These are phyloP conservation scores for Zophobas atratus DNA, from an alignment of 1,140 invertebrate genomes.

Conservation along the genomic window DNA sequence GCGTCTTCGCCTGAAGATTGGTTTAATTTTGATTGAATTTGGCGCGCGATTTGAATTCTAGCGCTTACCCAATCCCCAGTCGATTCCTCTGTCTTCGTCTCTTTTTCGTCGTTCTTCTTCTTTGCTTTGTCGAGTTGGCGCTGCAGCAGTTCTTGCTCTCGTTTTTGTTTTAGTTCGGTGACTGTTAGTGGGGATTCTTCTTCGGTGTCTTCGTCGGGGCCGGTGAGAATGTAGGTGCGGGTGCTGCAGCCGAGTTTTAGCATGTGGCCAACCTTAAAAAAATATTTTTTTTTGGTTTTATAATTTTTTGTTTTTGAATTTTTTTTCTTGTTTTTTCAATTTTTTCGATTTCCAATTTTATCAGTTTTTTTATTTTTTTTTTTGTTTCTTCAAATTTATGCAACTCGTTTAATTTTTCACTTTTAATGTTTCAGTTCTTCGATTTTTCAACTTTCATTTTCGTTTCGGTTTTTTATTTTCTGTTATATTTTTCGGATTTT, in stretches of 20 bases:
- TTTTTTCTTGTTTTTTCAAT: no score
- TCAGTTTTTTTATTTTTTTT: no score
- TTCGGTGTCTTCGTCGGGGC: constrained; percentile 89
- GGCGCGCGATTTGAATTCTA: neutral
- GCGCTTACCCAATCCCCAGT: constrained; percentile 90
- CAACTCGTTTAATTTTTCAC: neutral
- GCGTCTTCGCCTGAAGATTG: constrained; percentile 82
- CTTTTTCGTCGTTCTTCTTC: constrained; percentile 69
- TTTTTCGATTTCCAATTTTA: no score
- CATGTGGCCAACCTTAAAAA: constrained; percentile 85
- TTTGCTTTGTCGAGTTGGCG: constrained; percentile 70
- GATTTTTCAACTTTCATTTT: no score
- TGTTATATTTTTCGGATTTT: no score
- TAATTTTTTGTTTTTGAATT: no score
- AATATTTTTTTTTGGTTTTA: neutral
- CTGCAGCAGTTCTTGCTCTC: constrained; percentile 73
- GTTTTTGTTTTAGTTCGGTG: constrained; percentile 84
- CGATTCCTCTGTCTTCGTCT: constrained; percentile 82
- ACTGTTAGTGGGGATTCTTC: constrained; percentile 86
- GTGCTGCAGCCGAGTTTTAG: constrained; percentile 94
- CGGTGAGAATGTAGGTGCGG: constrained; percentile 87
- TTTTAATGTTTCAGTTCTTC: no score
- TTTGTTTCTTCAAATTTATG: no score
- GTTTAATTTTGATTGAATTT: no score
- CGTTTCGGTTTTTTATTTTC: no score